Base-by-base conservation (phyloP, 2,113 vertebrate species). In the Notechis scutatus region DNA sequence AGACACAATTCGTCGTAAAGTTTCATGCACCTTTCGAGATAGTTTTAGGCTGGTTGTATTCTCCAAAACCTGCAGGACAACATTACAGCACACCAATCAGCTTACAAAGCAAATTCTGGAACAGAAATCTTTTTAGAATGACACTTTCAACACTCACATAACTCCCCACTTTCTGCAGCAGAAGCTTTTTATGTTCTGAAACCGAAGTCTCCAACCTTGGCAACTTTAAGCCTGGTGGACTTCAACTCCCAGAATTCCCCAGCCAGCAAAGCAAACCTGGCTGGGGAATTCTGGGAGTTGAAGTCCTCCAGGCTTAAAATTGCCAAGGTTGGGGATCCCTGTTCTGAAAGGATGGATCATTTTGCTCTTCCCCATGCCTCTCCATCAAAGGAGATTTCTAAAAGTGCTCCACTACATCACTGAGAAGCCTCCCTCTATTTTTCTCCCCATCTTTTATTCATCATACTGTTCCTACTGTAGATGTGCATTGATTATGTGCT, bases 1-100 rank as follows among this genome's bases (percentile, higher is more conserved):
- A 93, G 97, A 94, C 92, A 99, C 96, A 74, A 99, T 96, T 42
- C 98, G 98, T 47, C 98, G 98, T 92, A 99, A 96, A 0, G 98
- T 98, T 6, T 98, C 98, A 0, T 98, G 97, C 39, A 99, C 99
- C 87, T 99, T 98, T 50, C 98, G 98, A 12, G 99, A 98, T 94
- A 98, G 96, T 96, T 99, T 99, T 95, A 99, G 95, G 93, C 98
- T 99, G 0, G 97, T 98, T 0, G 99, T 98, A 4, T 89, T 98
- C 94, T 99, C 99, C 88, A 99, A 96, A 88, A 99, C 95, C 99
- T 99, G 94, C 24, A 96, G 94, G 92, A 54, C 91, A 90, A 95
- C 54, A 94, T 54, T 2, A 55, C 24, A 61, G 1, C 1, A 55
- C 21, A 61, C 1, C 26, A 94, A 15, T 69, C 18, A 47, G 5